Base-by-base conservation (phyloP, 1,140 invertebrate species). In the Rhysida immarginata region DNA sequence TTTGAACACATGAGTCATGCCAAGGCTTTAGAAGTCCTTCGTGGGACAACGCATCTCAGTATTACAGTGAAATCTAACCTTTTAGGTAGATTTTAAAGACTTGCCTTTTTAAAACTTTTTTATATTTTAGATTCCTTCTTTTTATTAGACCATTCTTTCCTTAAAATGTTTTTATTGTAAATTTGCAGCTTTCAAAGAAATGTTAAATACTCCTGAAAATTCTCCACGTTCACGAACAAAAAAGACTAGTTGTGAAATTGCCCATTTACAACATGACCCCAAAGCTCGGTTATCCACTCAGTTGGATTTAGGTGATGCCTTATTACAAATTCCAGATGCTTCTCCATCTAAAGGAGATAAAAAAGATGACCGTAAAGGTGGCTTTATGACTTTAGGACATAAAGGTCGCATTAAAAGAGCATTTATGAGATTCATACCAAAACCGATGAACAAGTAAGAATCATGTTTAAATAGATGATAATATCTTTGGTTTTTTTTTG, bases 31-130 rank as follows among this genome's bases (percentile, higher is more conserved):
- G 95, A 98, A 69, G 84, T 96, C 53, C 78, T 99, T 0, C 80
- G 83, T 57, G 85, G 88, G 43, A 90, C 92, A 23, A 98, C 94
- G 52, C 95, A 98, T 74, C 75, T 98, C 42, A 91, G 87, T 68
- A 88, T 99, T 61, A 92, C 87, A 42, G 90, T 98, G 16, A 97
- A 96, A 75, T 96, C 91, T 61, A 99, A 99, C 78, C 78, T 97
- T 59, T 77, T 96, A 59, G 75, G 77, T 77, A 63, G 64, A 65
- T 60, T 53, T 13, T 11, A 18, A 46, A 13, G 18, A 11, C 8
- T 3, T 46, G 44, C 18, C 8, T 5, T 11, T 46, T 13, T 11
- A 23, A 20, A 11, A 46, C 20, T 46, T 8, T 21, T 57, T 43
- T 44, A 18, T 29, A 62, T 56, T 71, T 71, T 27, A 8, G 5